These are phyloP conservation scores for Phyllopteryx taeniolatus DNA, from an alignment of 2,113 vertebrate species.

Conservation along the genomic window DNA sequence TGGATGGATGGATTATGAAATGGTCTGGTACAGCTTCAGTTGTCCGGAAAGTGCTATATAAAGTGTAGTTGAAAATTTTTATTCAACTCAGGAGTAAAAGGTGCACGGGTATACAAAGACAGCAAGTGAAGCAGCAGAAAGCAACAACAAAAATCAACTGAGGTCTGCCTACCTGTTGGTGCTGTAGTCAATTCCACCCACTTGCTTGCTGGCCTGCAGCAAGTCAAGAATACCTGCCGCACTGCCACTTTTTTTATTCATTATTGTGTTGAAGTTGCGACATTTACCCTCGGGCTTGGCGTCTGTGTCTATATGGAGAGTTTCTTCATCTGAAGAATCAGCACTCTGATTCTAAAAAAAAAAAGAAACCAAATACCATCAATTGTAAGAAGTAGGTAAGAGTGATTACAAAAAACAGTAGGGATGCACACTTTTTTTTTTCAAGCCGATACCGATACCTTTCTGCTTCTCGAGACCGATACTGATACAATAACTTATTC, in stretches of 20 bases:
- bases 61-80: too few species aligned
- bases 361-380: not conserved
- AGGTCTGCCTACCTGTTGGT: conserved; percentile 84
- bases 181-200: conserved; percentile 94
- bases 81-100: too few species aligned
- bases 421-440: too few species aligned
- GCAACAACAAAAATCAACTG: not conserved
- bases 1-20: too few species aligned
- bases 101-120: not conserved
- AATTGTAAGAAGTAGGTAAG: too few species aligned
- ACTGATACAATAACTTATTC: too few species aligned
- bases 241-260: conserved; percentile 83
- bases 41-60: too few species aligned
- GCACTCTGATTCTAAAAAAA: conserved; percentile 66
- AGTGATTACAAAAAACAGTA: too few species aligned
- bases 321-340: conserved; percentile 93
- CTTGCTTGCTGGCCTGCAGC: conserved; percentile 97
- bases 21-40: too few species aligned
- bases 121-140: not conserved
- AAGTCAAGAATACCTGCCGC: conserved; percentile 90
- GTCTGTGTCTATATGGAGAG: conserved; percentile 94
- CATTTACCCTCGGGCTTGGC: conserved; percentile 70
- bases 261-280: conserved; percentile 89
- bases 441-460: too few species aligned
- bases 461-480: too few species aligned